phyloP scores from a whole-genome alignment of 2,797 vertebrate genomes.

The Vultur gryphus region DNA sequence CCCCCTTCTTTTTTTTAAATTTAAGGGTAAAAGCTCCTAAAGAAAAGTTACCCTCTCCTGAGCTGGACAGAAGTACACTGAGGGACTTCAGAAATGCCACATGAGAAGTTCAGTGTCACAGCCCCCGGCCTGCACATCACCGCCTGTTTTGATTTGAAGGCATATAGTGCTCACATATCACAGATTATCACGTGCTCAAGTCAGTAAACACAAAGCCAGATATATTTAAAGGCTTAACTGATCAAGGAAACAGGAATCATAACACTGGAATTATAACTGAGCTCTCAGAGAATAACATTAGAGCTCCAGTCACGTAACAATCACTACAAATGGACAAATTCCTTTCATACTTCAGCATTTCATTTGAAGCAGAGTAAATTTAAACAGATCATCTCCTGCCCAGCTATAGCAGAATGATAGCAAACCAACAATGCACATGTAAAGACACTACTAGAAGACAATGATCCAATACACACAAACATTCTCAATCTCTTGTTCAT shows the following conservation, averaged over 20 bases:
- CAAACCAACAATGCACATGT: not conserved
- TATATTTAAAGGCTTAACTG: conserved; percentile 15
- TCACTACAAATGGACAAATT: not conserved
- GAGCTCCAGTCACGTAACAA: not conserved
- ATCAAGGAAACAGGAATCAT: not conserved
- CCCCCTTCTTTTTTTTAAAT: not conserved
- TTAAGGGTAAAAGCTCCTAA: not conserved
- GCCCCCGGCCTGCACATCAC: not conserved
- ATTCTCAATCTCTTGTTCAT: not conserved
- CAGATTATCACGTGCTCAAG: not conserved
- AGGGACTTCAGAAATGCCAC: not conserved
- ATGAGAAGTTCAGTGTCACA: not conserved
- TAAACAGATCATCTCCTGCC: not conserved
- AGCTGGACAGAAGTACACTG: not conserved
- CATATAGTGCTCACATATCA: not conserved
- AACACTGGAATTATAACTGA: not conserved
- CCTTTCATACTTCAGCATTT: not conserved
- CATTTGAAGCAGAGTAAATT: not conserved
- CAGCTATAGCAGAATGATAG: not conserved
- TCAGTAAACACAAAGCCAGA: not conserved
- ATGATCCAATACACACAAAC: not conserved
- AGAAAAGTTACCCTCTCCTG: not conserved
- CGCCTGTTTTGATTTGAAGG: not conserved
- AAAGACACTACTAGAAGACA: not conserved
- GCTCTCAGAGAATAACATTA: not conserved